Base-by-base conservation (phyloP, 2,888 invertebrate genomes). In the Eristalis intricaria region DNA sequence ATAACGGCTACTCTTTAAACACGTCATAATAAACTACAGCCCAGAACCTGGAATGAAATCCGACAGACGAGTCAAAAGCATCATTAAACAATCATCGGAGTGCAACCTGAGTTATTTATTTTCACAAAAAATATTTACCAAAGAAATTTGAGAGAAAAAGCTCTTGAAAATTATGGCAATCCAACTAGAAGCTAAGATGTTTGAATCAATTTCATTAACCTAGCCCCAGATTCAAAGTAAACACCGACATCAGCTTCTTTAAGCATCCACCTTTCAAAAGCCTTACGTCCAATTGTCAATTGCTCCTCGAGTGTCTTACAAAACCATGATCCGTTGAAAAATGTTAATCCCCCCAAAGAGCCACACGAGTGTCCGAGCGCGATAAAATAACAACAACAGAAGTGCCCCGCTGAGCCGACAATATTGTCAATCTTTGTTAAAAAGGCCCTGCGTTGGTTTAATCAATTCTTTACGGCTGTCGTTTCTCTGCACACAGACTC, bases 311-410 rank as follows among this genome's bases (percentile, higher is more conserved):
- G 50, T 64, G 2, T 64, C 64, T 64, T 75, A 65, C 58, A 65
- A 74, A 65, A 74, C 56, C 23, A 56, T 65, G 35, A 75, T 66
- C 75, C 35, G 56, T 65, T 26, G 19, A 75, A 58, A 75, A 65
- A 75, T 64, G 43, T 10, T 22, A 73, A 61, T 64, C 15, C 50
- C n/a, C 23, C n/a, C 22, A 11, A 13, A 61, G 13, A 26, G 26
- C 8, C 61, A 32, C 32, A 8, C 63, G 13, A 32, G 56, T 64
- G 13, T 23, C 58, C 65, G 19, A 66, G 13, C 22, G 35, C 50
- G 3, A 26, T 38, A 58, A 58, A 23, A 19, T 4, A 43, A 68
- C 11, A 60, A 61, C 19, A 19, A 43, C 32, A 32, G 32, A 32
- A 4, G 35, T n/a, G 5, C 22, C 58, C 40, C 40, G n/a, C 35